phyloP scores from a whole-genome alignment of 2,797 vertebrate genomes.

The Sebastes ruberrimus region DNA sequence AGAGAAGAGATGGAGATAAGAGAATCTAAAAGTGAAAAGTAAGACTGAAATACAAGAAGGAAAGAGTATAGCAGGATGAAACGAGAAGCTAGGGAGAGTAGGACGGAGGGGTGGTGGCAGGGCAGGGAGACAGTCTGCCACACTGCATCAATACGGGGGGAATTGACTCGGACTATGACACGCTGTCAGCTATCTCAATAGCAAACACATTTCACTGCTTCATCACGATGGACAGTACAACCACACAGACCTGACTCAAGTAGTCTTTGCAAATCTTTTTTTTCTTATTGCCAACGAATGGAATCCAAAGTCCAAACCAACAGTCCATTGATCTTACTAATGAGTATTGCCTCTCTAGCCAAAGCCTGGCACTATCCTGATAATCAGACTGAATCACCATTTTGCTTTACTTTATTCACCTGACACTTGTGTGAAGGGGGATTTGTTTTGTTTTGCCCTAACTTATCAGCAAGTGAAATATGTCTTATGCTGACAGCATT shows the following conservation, averaged over 20 bases:
- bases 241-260: conserved; percentile 59
- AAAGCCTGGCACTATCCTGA: background rate
- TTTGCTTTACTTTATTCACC: background rate
- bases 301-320: background rate
- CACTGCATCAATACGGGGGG: conserved; percentile 49
- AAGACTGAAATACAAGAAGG: conserved; percentile 21
- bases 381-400: background rate
- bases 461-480: no score
- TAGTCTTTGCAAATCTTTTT: conserved; percentile 26
- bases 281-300: conserved; percentile 27
- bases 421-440: background rate
- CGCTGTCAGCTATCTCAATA: conserved; percentile 50
- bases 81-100: background rate
- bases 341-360: no score
- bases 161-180: conserved; percentile 55
- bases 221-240: conserved; percentile 42
- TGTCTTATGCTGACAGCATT: background rate
- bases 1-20: conserved; percentile 41
- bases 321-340: background rate
- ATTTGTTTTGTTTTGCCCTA: background rate
- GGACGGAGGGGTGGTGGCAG: background rate
- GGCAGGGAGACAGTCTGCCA: conserved; percentile 36
- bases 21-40: conserved; percentile 21
- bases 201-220: conserved; percentile 48
- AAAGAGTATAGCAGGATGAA: background rate